phyloP scores from a whole-genome alignment of 2,888 invertebrate species.

The Silvanus unidentatus region DNA sequence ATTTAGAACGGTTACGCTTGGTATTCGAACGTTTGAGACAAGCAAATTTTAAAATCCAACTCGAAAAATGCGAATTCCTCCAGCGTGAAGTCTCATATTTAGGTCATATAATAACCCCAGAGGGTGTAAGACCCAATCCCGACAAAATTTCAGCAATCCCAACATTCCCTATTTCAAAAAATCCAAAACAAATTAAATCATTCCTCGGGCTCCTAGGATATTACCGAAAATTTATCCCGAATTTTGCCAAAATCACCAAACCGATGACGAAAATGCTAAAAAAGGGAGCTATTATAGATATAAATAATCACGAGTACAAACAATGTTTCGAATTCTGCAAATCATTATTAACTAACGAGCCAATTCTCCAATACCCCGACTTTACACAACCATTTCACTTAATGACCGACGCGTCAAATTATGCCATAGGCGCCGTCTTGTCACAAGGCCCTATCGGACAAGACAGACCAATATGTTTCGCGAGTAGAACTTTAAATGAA shows the following conservation, averaged over 20 bases:
- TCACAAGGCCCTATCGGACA: slow-evolving; percentile 30
- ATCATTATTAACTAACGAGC: slow-evolving; percentile 9
- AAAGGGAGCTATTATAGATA: not conserved
- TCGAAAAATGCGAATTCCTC: too few species aligned
- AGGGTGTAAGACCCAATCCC: slow-evolving; percentile 19
- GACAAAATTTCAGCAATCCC: too few species aligned
- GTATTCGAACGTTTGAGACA: slow-evolving; percentile 22
- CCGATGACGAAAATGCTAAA: not conserved
- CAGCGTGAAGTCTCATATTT: slow-evolving; percentile 27
- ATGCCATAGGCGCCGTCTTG: slow-evolving; percentile 28
- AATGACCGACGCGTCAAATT: slow-evolving; percentile 30
- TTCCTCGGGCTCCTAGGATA: slow-evolving; percentile 9
- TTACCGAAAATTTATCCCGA: slow-evolving; percentile 10
- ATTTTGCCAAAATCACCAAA: slow-evolving; percentile 9
- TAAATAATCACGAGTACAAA: not conserved
- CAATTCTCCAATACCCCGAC: slow-evolving; percentile 27
- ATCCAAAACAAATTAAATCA: not conserved
- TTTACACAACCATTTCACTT: slow-evolving; percentile 26
- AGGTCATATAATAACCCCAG: slow-evolving; percentile 30
- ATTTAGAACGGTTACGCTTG: slow-evolving; percentile 14
- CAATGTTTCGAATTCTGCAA: slow-evolving; percentile 7
- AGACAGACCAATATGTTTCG: slow-evolving; percentile 32
- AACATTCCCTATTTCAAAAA: not conserved
- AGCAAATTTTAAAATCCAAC: slow-evolving; percentile 25
- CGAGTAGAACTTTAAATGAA: slow-evolving; percentile 27